Base-by-base conservation (phyloP, 1,140 invertebrate genomes). In the Cyphomyrmex costatus region DNA sequence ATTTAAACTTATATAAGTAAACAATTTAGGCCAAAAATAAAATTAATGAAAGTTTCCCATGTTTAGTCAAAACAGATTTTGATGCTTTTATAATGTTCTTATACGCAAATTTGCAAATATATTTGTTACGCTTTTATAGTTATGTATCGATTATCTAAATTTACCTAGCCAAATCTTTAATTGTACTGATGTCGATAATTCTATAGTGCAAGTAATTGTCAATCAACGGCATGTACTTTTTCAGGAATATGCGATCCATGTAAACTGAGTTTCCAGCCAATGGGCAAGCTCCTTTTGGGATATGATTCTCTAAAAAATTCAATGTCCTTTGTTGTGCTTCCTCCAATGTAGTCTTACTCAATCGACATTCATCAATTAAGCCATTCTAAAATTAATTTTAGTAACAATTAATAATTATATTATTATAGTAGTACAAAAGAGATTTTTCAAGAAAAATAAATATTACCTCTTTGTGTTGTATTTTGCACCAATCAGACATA, bases 231-330 rank as follows among this genome's bases (percentile, higher is more conserved):
- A 98, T 97, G 90, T 97, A 97, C 94, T 97, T 97, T 2, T 92
- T 89, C 30, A 99, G 87, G 94, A 99, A 99, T 16, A 97, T 82
- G 85, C 97, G 95, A 93, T 99, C 99, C 96, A 97, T 97, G 91
- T 98, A 97, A 10, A 99, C 96, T 77, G 98, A 97, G 95, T 99
- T 99, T 0, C 99, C 99, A 79, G 97, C 98, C 49, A 99, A 92
- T 0, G 98, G 98, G 79, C 95, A 95, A 56, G 90, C 94, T 89
- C 96, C 96, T 92, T 96, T 93, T 2, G 96, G 95, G 14, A 97
- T 96, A 94, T 98, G 96, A 68, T 96, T 90, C 87, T 96, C 93
- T 0, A 99, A 90, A 95, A 98, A 98, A 16, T 96, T 88, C 19
- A 98, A 89, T 21, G 99, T 85, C 84, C 95, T 92, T 21, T 96